Conservation (phyloP, 37 sponge, comb jelly and placozoan species). For the Ianthella basta region DNA sequence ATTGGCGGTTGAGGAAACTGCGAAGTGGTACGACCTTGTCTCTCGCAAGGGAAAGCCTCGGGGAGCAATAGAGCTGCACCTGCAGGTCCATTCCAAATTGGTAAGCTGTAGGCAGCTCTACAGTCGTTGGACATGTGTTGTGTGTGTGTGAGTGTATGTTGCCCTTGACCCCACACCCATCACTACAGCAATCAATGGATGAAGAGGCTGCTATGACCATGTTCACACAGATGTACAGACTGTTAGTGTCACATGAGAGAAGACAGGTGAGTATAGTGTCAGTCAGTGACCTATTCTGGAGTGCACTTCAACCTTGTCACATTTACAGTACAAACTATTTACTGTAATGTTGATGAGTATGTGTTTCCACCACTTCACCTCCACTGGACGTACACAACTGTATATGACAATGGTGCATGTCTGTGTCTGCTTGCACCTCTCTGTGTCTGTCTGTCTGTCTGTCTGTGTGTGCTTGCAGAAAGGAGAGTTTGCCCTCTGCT, state of each 20-base stretch:
- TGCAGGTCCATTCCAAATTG: slow-evolving; percentile 14
- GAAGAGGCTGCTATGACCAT: slow-evolving; percentile 4
- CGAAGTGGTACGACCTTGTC: slow-evolving; percentile 10
- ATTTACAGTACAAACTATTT: too few species aligned
- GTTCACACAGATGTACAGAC: background rate
- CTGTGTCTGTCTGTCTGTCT: background rate
- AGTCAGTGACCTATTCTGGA: background rate
- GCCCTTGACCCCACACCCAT: too few species aligned
- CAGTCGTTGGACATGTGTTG: too few species aligned
- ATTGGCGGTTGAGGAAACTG: background rate
- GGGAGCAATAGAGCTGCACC: background rate
- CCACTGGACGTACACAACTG: too few species aligned
- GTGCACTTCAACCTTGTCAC: background rate
- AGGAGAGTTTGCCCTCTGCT: slow-evolving; percentile 2
- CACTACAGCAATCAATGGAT: too few species aligned
- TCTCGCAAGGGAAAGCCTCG: slow-evolving; percentile 30
- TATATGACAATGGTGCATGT: too few species aligned
- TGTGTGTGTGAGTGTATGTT: too few species aligned
- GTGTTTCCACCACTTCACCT: background rate
- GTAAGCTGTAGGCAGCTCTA: background rate
- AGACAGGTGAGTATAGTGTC: background rate
- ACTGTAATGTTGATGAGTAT: background rate
- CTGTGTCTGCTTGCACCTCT: slow-evolving; percentile 1
- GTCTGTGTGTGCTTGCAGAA: background rate
- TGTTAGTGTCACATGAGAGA: background rate